Base-by-base conservation (phyloP, 1,140 invertebrate species). In the Cotesia glomerata region DNA sequence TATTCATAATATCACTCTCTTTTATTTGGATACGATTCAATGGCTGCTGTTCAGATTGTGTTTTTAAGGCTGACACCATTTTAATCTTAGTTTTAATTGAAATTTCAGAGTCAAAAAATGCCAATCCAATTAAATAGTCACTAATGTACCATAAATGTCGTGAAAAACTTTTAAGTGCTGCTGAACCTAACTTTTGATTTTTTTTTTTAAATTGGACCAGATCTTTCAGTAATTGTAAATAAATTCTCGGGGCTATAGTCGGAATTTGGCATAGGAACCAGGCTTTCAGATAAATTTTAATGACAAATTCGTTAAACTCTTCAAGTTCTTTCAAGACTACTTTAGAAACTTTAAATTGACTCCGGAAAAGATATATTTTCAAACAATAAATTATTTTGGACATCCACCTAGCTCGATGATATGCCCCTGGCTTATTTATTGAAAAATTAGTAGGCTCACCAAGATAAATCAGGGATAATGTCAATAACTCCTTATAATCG, bases 401-500 rank as follows among this genome's bases (percentile, higher is more conserved):
- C 73, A 71, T 74, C 73, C 73, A 74, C 52, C 69, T 54, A 11
- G 73, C 73, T 34, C 63, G 67, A 63, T 74, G 73, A 59, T 49
- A 16, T 36, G 73, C 73, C 39, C 73, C 73, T 14, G 67, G 73
- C 32, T 62, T 58, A 65, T 61, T 32, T 39, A 74, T 69, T 39
- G 51, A 18, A 59, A 52, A 7, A 72, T 34, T 51, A 62, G 65
- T 52, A 68, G 45, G n/a, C 66, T 73, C 67, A 61, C 71, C 73
- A 52, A 73, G 56, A 63, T 72, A 76, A 58, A 72, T 67, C 45
- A 77, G 59, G n/a, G 72, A 64, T 18, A 77, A 56, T 71, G 64
- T 58, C n/a, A 74, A 63, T 9, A 77, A 69, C 56, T 77, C 76
- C 36, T 64, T 65, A 56, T 77, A 77, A 64, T 77, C 76, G n/a